These are phyloP conservation scores for Etheostoma nigrum DNA, from an alignment of 2,797 vertebrate genomes.

Conservation along the genomic window DNA sequence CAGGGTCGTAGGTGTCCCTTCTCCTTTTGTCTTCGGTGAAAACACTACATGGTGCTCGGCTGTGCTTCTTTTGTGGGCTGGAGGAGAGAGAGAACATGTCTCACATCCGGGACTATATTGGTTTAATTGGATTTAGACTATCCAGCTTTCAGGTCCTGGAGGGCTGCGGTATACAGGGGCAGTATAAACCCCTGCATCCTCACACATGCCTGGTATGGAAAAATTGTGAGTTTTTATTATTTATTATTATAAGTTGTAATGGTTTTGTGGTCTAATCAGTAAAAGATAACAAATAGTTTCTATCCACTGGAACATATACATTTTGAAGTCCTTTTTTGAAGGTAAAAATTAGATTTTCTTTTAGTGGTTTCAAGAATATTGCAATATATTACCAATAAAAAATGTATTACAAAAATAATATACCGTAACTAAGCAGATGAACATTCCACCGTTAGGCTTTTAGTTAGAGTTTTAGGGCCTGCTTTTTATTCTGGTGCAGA, in stretches of 20 bases:
- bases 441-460: no score
- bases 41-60: not conserved
- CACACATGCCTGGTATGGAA: not conserved
- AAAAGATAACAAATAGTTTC: not conserved
- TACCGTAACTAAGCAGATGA: no score
- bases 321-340: not conserved
- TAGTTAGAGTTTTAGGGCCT: no score
- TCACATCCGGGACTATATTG: slow-evolving; percentile 9
- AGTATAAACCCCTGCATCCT: not conserved
- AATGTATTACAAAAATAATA: no score
- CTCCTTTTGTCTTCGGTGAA: slow-evolving; percentile 21
- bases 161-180: not conserved
- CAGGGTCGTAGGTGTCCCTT: not conserved
- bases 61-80: slow-evolving; percentile 1
- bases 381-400: no score
- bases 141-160: not conserved
- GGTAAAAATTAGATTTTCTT: not conserved
- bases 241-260: not conserved
- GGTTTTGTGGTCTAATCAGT: not conserved
- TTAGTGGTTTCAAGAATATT: not conserved
- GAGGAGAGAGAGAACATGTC: not conserved
- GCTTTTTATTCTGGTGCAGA: no score
- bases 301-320: not conserved
- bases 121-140: slow-evolving; percentile 19
- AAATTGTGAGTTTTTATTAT: not conserved